Conservation (phyloP, 2,888 invertebrate species). For the Callyntrura guangdongensis region DNA sequence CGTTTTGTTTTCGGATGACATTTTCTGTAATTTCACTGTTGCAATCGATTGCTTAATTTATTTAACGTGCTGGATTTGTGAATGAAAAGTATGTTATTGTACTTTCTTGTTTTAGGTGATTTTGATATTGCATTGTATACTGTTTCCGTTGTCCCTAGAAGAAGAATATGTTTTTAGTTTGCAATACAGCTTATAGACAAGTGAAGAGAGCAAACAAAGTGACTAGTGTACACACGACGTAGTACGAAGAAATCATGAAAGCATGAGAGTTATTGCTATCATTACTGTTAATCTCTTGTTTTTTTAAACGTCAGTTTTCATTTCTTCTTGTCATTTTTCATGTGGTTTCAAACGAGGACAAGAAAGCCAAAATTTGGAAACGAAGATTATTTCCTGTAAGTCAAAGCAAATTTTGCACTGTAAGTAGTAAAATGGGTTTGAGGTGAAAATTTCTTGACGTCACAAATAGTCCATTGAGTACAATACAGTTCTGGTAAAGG, state of each 20-base stretch:
- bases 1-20: no score
- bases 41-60: not conserved
- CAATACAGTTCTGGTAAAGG: slow-evolving; percentile 8
- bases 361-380: no score
- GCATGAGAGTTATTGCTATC: slow-evolving; percentile 30
- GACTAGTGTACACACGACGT: slow-evolving; percentile 35
- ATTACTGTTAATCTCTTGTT: not conserved
- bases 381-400: not conserved
- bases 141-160: not conserved
- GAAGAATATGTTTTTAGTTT: not conserved
- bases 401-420: no score
- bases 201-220: slow-evolving; percentile 50
- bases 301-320: not conserved
- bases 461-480: not conserved
- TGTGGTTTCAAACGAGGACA: not conserved
- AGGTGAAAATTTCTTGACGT: not conserved
- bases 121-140: not conserved
- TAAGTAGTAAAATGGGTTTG: not conserved
- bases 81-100: no score
- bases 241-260: not conserved
- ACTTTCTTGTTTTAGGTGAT: not conserved
- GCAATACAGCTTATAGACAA: not conserved
- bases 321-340: not conserved
- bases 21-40: not conserved
- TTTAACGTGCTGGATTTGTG: no score